Evolutionary conservation across 2,888 invertebrate species (phyloP).

Genomic region (Philereme transversata): DNA sequence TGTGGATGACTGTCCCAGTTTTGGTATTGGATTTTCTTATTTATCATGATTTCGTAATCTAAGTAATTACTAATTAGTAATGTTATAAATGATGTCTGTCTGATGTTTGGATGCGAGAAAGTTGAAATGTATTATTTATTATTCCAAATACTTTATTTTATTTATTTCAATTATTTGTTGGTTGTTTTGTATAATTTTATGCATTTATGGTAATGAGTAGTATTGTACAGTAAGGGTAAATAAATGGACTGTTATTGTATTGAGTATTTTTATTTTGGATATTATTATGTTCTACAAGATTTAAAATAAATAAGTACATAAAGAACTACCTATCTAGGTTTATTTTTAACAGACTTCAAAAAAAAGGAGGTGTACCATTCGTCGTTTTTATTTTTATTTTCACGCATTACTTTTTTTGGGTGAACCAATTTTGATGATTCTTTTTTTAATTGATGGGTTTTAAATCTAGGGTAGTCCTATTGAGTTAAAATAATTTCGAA

Average conservation of each 20-base stretch:
- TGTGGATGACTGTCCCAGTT: no score
- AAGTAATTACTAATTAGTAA: not conserved
- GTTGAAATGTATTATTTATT: slow-evolving; percentile 15
- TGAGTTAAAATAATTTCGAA: no score
- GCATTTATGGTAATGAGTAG: slow-evolving; percentile 55
- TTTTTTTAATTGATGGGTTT: no score
- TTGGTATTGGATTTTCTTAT: no score
- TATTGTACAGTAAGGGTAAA: slow-evolving; percentile 44
- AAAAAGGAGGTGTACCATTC: no score
- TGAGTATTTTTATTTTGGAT: slow-evolving; percentile 34
- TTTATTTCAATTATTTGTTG: slow-evolving; percentile 47
- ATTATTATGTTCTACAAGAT: not conserved
- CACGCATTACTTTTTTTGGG: no score
- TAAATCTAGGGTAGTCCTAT: no score
- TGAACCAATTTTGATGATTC: no score
- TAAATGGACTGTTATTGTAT: slow-evolving; percentile 55
- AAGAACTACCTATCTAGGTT: no score
- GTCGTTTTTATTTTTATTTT: no score
- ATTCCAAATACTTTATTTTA: slow-evolving; percentile 37
- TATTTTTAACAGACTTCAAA: no score
- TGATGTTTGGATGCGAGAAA: not conserved
- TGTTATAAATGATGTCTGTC: slow-evolving; percentile 5
- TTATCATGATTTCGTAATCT: not conserved
- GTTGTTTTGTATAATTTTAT: slow-evolving; percentile 47
- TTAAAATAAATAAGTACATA: not conserved